Conservation (phyloP, 2,113 vertebrate genomes). For the Cryptomyrus ogoouensis region DNA sequence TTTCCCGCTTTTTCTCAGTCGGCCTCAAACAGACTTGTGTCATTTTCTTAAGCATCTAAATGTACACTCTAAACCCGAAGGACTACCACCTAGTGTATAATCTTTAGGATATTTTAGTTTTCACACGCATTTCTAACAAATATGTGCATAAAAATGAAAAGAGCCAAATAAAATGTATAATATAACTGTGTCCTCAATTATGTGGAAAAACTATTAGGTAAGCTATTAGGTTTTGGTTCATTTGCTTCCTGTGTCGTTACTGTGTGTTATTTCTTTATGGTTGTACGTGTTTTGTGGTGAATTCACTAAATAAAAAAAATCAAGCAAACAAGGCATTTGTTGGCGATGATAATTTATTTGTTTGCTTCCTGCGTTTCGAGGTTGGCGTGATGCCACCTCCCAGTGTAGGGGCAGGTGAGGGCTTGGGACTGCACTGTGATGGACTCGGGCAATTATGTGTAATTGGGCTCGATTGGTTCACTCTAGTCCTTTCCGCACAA, state of each 20-base stretch:
- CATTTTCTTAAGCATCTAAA: constrained; percentile 49
- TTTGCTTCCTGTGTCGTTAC: not conserved
- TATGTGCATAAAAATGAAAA: not conserved
- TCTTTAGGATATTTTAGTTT: not conserved
- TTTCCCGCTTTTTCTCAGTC: not conserved
- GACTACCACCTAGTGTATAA: constrained; percentile 42
- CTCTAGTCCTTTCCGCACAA: constrained; percentile 45
- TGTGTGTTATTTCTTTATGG: not conserved
- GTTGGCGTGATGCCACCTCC: not conserved
- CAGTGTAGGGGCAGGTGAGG: constrained; percentile 28
- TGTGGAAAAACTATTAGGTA: not conserved
- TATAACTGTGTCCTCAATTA: not conserved
- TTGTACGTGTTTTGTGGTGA: not conserved
- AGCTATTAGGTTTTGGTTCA: not conserved
- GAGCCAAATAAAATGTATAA: not conserved
- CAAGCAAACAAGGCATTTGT: not conserved
- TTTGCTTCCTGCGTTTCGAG: not conserved
- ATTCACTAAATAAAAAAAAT: not conserved
- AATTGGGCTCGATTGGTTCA: constrained; percentile 54
- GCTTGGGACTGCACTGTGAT: constrained; percentile 48
- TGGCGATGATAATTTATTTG: not conserved
- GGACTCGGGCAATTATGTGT: constrained; percentile 49
- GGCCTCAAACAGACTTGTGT: constrained; percentile 21
- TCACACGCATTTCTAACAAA: not conserved
- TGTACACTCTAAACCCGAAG: constrained; percentile 45